These are phyloP conservation scores for Parthenolecanium corni DNA, from an alignment of 2,888 invertebrate species.

Conservation along the genomic window DNA sequence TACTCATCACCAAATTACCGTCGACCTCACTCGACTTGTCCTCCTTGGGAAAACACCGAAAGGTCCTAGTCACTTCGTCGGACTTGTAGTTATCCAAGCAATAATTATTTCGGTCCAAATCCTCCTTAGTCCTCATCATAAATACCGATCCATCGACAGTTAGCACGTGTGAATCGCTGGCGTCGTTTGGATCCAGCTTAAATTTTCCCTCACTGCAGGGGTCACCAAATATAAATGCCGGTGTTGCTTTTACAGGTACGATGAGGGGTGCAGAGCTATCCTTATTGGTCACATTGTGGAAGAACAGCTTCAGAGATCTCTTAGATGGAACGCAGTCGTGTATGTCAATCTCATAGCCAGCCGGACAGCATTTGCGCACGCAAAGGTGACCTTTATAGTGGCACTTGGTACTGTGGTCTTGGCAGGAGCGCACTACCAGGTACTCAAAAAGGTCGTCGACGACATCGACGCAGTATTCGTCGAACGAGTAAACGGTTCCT, in stretches of 20 bases:
- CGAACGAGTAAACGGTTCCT: conserved; percentile 9
- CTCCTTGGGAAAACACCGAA: conserved; percentile 36
- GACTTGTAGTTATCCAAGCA: conserved; percentile 37
- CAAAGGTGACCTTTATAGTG: background rate
- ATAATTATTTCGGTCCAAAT: conserved; percentile 32
- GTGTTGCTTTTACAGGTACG: background rate
- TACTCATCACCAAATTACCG: background rate
- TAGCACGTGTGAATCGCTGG: background rate
- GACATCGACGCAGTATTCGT: conserved; percentile 21
- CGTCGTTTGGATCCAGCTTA: background rate
- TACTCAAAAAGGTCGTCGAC: conserved; percentile 18
- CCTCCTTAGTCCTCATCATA: background rate
- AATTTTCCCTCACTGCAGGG: conserved; percentile 6
- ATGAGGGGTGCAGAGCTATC: background rate
- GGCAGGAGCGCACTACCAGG: conserved; percentile 11
- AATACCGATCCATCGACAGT: conserved; percentile 6
- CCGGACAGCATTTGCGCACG: conserved; percentile 20
- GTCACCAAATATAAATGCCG: background rate
- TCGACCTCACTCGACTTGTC: no score
- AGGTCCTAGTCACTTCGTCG: conserved; percentile 33
- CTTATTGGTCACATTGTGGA: background rate
- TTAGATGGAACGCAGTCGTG: background rate
- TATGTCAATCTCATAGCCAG: background rate
- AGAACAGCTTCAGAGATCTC: background rate
- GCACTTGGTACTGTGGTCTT: conserved; percentile 1